Base-by-base conservation (phyloP, 1,140 invertebrate species). In the Aphelinus certus region DNA sequence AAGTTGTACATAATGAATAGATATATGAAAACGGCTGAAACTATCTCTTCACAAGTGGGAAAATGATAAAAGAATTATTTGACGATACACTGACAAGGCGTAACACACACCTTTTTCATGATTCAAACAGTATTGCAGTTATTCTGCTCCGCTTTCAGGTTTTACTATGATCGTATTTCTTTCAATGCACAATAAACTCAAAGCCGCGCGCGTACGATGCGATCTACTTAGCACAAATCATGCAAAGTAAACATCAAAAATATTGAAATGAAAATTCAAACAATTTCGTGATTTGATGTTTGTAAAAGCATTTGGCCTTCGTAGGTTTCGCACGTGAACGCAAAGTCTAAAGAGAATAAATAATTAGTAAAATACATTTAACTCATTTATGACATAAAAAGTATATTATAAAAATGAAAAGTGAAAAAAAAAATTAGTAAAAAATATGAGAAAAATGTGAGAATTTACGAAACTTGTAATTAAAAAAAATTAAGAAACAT, bases 101-200 rank as follows among this genome's bases (percentile, higher is more conserved):
- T 69, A 64, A 51, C 58, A 42, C 45, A 65, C 4, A 71, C 9
- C 57, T 63, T 76, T 72, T 81, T 81, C 76, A 80, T 77, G 75
- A 71, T 69, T 81, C 69, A 77, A 79, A 79, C 78, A 80, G 76
- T 81, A 81, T 81, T 78, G 78, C 78, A 81, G 77, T 63, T 76
- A 68, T 67, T 79, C 76, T 77, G 80, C 81, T 83, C 70, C 79
- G 77, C 76, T 83, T 82, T 81, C 76, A 80, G 78, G 73, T 82
- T 82, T 79, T 80, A 80, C 76, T 83, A 81, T 76, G 56, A 6
- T 81, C 75, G 62, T 77, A 73, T 78, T 82, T 79, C 77, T 76
- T 78, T 79, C 56, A 78, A 78, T 81, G 81, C 82, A 83, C 82
- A 83, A 83, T 81, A 74, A 81, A 76, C 71, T 78, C 46, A 56